Percentiles rank a stretch among this genome's conserved stretches.
Evolutionary conservation across 2,113 vertebrate genomes (phyloP).

Genomic region (Heterocephalus glaber): DNA sequence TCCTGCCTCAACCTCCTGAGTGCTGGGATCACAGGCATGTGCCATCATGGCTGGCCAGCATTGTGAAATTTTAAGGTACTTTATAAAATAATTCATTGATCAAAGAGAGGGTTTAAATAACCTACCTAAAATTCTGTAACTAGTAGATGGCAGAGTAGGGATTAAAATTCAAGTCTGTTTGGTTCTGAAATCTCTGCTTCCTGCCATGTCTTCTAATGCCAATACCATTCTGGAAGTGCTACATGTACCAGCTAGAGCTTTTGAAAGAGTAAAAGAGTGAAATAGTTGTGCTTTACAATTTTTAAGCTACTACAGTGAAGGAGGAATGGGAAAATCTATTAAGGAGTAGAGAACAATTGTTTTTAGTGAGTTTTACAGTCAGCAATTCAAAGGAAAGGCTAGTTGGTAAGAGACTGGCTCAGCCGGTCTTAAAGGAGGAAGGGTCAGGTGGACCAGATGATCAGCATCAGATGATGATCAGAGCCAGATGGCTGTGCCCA

Average conservation of each 20-base stretch:
- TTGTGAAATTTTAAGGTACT: slow-evolving; percentile 46
- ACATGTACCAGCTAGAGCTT: background rate
- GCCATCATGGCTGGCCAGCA: background rate
- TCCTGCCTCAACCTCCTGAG: background rate
- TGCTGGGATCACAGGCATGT: background rate
- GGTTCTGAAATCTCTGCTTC: background rate
- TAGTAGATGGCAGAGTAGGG: background rate
- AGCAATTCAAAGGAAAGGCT: background rate
- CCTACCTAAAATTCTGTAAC: background rate
- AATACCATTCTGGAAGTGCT: background rate
- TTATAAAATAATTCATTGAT: background rate
- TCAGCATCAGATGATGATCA: background rate
- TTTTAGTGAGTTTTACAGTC: background rate
- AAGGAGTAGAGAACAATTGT: background rate
- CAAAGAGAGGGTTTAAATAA: slow-evolving; percentile 12
- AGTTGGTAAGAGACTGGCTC: background rate
- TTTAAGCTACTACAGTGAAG: background rate
- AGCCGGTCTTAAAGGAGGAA: background rate
- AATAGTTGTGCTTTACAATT: background rate
- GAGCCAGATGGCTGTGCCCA: background rate
- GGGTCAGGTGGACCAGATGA: background rate
- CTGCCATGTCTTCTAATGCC: background rate
- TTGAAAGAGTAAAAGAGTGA: background rate
- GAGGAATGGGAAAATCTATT: background rate
- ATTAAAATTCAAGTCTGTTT: background rate